phyloP scores from a whole-genome alignment of 2,113 vertebrate genomes.

The western clawed frog (Xenopus tropicalis) region UCB_Xtro_10.0 CM004450.2:146617501-146618000 shows the following conservation, averaged over 20 bases:
- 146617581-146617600: constrained; percentile 97
- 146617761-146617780: constrained; percentile 41
- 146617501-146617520: constrained; percentile 79
- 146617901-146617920: constrained; percentile 92
- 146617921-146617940: constrained; percentile 95
- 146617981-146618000: constrained; percentile 82
- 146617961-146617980: constrained; percentile 84
- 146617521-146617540: constrained; percentile 90
- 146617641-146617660: constrained; percentile 74
- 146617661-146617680: constrained; percentile 58
- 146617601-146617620: constrained; percentile 98
- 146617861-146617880: constrained; percentile 79
- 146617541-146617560: constrained; percentile 85
- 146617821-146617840: constrained; percentile 77
- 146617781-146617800: constrained; percentile 76
- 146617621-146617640: constrained; percentile 87
- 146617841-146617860: constrained; percentile 73
- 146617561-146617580: constrained; percentile 76
- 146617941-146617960: constrained; percentile 93
- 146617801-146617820: constrained; percentile 75
- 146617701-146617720: constrained; percentile 66
- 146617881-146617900: constrained; percentile 71
- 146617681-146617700: constrained; percentile 52
- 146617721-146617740: constrained; percentile 69
- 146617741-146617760: constrained; percentile 40